Evolutionary conservation across 2,113 vertebrate species (phyloP).

Genomic region (Leptosomus discolor): DNA sequence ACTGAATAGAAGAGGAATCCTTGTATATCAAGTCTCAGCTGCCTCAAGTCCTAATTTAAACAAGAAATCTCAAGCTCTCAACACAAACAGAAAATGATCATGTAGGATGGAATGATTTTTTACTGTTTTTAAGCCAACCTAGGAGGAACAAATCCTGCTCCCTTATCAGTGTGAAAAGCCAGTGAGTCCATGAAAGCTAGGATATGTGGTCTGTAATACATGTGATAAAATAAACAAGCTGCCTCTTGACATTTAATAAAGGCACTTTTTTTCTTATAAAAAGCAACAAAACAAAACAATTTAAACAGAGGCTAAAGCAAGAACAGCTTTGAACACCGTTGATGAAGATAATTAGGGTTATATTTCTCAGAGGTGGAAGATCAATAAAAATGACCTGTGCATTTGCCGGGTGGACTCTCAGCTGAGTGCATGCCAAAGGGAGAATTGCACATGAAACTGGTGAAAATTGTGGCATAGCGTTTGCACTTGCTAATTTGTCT

Average conservation of each 20-base stretch:
- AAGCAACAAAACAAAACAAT: neutral
- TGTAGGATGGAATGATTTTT: neutral
- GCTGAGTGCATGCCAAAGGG: neutral
- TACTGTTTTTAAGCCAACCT: neutral
- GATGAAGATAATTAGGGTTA: slow-evolving; percentile 8
- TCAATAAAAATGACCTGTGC: neutral
- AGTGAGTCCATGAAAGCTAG: neutral
- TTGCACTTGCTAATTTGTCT: neutral
- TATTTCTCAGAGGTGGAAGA: neutral
- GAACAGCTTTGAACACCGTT: neutral
- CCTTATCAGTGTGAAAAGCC: neutral
- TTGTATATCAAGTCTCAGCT: neutral
- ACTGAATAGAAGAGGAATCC: neutral
- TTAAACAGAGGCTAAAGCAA: neutral
- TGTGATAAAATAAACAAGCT: neutral
- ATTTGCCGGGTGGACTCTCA: neutral
- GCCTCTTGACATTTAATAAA: neutral
- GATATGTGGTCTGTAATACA: rapidly evolving
- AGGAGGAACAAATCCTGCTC: neutral
- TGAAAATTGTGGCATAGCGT: neutral
- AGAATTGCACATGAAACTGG: neutral
- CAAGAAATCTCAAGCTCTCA: neutral
- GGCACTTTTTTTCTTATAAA: neutral
- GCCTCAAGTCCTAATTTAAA: neutral
- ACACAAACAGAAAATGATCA: neutral